These are phyloP conservation scores for Leuciscus idus DNA, from an alignment of 2,113 vertebrate genomes.

Conservation along the genomic window DNA sequence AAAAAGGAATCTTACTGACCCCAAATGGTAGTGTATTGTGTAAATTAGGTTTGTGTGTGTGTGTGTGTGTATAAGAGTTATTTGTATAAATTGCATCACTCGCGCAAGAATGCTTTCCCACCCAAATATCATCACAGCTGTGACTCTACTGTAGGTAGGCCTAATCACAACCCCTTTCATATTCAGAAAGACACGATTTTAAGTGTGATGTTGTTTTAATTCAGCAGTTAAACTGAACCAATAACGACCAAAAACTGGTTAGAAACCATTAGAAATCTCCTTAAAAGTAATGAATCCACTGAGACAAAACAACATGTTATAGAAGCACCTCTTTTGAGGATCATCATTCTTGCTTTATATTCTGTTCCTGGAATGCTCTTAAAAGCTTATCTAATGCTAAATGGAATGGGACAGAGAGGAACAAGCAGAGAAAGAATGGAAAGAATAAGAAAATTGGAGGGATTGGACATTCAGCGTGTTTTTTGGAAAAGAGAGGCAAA, in stretches of 20 bases:
- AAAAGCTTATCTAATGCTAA: slow-evolving; percentile 3
- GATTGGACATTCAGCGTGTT: background rate
- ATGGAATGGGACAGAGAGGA: slow-evolving; percentile 3
- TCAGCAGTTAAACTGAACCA: background rate
- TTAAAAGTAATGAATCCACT: background rate
- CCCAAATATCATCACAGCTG: too few species aligned
- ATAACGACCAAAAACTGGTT: background rate
- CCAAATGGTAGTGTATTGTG: too few species aligned
- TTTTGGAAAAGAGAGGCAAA: background rate
- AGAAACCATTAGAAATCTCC: background rate
- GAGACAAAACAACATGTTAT: background rate
- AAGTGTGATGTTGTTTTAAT: background rate
- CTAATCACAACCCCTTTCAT: too few species aligned
- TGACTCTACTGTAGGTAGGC: too few species aligned
- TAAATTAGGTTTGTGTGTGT: too few species aligned
- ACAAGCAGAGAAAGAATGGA: background rate
- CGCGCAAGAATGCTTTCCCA: too few species aligned
- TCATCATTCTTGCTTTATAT: background rate
- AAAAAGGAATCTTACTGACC: too few species aligned
- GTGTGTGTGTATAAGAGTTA: too few species aligned
- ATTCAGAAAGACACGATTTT: too few species aligned
- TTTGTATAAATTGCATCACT: too few species aligned
- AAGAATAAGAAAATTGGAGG: background rate
- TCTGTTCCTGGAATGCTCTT: slow-evolving; percentile 10
- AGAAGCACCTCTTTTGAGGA: background rate